A percentile compares a stretch with the other conserved stretches of the same genome.
Conservation (phyloP, 2,797 vertebrate species). For the Falco biarmicus region DNA sequence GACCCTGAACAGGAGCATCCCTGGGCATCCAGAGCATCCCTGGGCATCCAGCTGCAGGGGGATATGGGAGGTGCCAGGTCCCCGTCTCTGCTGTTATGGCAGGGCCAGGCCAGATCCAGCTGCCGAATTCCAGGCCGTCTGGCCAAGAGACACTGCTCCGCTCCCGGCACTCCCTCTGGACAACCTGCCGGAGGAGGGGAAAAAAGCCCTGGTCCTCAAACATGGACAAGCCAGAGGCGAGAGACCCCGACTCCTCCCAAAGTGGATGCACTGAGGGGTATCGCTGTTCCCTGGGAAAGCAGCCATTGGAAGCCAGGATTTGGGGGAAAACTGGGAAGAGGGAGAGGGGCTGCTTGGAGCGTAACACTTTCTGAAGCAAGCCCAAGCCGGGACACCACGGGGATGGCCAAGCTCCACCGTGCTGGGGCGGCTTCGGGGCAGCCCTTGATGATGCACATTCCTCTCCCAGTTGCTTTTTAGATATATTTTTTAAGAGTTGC, state of each 20-base stretch:
- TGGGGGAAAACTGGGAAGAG: background rate
- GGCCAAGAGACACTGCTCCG: background rate
- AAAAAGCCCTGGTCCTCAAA: background rate
- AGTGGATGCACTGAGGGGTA: accelerated
- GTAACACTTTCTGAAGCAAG: background rate
- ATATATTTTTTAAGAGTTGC: background rate
- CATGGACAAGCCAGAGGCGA: accelerated
- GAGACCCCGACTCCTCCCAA: background rate
- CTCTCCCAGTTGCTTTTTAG: background rate
- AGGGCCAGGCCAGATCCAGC: background rate
- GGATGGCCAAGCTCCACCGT: background rate
- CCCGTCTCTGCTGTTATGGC: background rate
- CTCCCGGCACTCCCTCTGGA: background rate
- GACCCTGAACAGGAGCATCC: background rate
- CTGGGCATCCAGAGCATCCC: background rate
- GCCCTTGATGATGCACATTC: background rate
- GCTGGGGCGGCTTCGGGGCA: background rate
- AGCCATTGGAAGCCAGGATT: accelerated
- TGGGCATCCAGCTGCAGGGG: accelerated
- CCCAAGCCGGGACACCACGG: background rate
- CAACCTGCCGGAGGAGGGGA: background rate
- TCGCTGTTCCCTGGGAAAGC: accelerated
- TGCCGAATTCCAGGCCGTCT: constrained; percentile 39
- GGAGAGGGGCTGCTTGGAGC: background rate
- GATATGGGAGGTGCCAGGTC: background rate